Percentiles rank a stretch among this genome's conserved stretches.
Evolutionary conservation across 2,113 vertebrate species (phyloP).

Genomic region (Lepisosteus oculatus): DNA sequence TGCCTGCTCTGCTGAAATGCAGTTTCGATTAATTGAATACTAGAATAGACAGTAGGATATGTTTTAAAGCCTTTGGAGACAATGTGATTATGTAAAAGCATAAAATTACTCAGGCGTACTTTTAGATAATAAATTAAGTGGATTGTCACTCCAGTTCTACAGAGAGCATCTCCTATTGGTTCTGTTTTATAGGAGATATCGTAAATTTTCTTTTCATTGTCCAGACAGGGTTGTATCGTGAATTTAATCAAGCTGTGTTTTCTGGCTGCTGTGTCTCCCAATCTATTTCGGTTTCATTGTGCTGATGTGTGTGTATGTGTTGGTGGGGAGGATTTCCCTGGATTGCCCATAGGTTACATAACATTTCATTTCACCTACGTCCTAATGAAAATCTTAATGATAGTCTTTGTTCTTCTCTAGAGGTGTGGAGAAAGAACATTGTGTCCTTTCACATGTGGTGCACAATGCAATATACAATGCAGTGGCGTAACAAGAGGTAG

Average conservation of each 20-base stretch:
- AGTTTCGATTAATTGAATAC: background rate
- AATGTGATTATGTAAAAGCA: background rate
- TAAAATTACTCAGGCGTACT: background rate
- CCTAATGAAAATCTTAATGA: too few species aligned
- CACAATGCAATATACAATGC: too few species aligned
- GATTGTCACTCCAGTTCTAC: background rate
- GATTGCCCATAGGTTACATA: too few species aligned
- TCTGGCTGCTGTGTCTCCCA: background rate
- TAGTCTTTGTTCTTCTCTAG: too few species aligned
- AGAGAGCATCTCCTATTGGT: background rate
- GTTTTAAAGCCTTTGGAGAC: background rate
- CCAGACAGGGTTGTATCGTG: background rate
- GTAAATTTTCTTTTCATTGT: background rate
- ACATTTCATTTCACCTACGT: too few species aligned
- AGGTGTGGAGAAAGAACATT: too few species aligned
- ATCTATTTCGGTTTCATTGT: background rate
- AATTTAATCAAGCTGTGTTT: background rate
- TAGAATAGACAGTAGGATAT: background rate
- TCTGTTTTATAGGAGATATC: background rate
- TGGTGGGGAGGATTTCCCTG: too few species aligned
- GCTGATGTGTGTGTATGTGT: too few species aligned
- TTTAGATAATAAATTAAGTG: background rate
- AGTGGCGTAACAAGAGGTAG: too few species aligned
- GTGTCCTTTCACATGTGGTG: too few species aligned
- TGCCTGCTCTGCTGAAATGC: background rate